These are phyloP conservation scores for Trididemnum miniatum DNA, from an alignment of 23 tunicate species.

Conservation along the genomic window DNA sequence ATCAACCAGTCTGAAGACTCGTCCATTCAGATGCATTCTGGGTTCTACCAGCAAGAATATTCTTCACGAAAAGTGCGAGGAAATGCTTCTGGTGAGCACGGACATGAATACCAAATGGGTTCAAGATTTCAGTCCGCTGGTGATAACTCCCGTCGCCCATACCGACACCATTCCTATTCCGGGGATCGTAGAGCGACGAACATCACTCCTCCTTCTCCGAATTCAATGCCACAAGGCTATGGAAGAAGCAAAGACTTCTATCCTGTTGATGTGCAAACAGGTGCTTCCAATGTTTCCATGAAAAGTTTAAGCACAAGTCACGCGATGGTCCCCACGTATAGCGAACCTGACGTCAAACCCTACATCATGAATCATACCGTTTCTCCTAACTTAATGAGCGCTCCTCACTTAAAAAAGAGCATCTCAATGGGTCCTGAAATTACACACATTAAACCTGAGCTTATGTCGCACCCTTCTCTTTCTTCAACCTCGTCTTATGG, in stretches of 20 bases:
- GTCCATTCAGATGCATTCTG: neutral
- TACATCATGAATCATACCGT: constrained; percentile 28
- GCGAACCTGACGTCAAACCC: constrained; percentile 40
- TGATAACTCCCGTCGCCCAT: constrained; percentile 26
- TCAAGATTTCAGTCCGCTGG: neutral
- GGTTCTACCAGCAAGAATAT: constrained; percentile 18
- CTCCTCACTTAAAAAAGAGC: constrained; percentile 36
- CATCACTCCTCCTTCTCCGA: constrained; percentile 52
- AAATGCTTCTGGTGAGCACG: neutral
- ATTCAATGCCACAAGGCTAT: neutral
- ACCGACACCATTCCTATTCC: constrained; percentile 47
- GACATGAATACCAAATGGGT: constrained; percentile 1
- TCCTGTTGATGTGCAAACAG: neutral
- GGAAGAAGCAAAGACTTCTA: constrained; percentile 7
- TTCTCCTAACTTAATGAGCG: neutral
- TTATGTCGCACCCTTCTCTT: constrained; percentile 10
- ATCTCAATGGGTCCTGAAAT: constrained; percentile 30
- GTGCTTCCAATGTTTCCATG: constrained; percentile 2
- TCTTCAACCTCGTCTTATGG: constrained; percentile 15
- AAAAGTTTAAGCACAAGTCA: neutral
- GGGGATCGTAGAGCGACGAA: constrained; percentile 28
- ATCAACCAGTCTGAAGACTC: constrained; percentile 37
- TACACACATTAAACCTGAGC: constrained; percentile 18
- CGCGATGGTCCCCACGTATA: neutral
- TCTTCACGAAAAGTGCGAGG: neutral